These are phyloP conservation scores for Halictus rubicundus DNA, from an alignment of 1,140 invertebrate genomes.

Conservation along the genomic window DNA sequence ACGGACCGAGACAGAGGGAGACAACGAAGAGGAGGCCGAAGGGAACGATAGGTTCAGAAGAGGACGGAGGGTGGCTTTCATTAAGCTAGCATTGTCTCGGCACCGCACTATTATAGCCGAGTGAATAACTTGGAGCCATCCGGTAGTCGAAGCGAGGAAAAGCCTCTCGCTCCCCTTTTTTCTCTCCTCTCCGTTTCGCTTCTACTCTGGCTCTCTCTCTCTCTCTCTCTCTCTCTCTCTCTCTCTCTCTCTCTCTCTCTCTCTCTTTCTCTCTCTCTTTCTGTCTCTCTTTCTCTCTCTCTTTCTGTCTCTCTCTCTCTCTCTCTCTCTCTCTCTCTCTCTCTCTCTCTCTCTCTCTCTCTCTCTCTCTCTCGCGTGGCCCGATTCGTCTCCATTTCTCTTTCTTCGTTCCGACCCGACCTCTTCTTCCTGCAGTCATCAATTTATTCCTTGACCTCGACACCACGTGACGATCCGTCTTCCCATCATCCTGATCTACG, in stretches of 20 bases:
- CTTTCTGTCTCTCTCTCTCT: not conserved
- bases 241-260: not conserved
- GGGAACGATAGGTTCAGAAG: slow-evolving; percentile 1
- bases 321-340: too few species aligned
- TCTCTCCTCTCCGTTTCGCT: not conserved
- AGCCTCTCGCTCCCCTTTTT: slow-evolving; percentile 12
- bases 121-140: slow-evolving; percentile 72
- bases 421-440: not conserved
- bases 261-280: not conserved
- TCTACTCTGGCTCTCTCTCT: not conserved
- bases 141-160: slow-evolving; percentile 55
- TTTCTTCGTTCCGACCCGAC: not conserved
- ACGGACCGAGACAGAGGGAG: not conserved
- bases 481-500: not conserved
- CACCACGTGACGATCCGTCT: not conserved
- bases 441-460: slow-evolving; percentile 52
- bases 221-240: not conserved
- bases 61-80: slow-evolving; percentile 69
- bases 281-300: not conserved
- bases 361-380: not conserved
- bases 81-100: slow-evolving; percentile 77
- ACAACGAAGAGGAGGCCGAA: too few species aligned
- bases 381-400: slow-evolving; percentile 2
- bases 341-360: not conserved
- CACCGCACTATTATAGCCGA: slow-evolving; percentile 70